Evolutionary conservation across 2,113 vertebrate species (phyloP).

Genomic region (Calyptomena viridis): DNA sequence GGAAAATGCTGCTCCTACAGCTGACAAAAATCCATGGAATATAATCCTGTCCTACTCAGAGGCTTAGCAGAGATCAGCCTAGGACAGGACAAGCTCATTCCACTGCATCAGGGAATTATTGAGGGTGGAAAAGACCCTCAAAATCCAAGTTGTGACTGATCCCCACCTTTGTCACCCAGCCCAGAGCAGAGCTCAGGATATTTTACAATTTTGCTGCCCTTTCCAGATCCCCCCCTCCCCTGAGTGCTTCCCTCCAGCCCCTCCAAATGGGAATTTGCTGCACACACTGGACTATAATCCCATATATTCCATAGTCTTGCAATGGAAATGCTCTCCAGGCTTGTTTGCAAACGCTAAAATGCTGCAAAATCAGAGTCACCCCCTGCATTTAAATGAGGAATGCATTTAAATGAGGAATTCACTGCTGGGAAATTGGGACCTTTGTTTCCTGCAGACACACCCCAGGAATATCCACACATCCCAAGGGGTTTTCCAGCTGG

Average conservation of each 20-base stretch:
- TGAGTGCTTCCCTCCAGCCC: background rate
- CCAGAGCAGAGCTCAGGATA: background rate
- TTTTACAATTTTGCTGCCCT: background rate
- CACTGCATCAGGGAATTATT: background rate
- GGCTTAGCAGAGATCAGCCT: fast-evolving
- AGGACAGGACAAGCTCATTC: background rate
- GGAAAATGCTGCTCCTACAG: background rate
- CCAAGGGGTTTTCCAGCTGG: background rate
- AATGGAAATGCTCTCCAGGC: background rate
- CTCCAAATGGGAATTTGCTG: background rate
- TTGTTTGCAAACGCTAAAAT: background rate
- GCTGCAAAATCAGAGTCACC: background rate
- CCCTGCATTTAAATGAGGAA: background rate
- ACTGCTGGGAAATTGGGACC: background rate
- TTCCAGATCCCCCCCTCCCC: background rate
- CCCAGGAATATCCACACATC: background rate
- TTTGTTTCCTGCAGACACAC: background rate
- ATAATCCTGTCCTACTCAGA: too few species aligned
- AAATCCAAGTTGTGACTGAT: background rate
- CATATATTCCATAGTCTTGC: background rate
- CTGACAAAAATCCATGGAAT: background rate
- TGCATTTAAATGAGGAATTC: background rate
- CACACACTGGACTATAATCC: background rate
- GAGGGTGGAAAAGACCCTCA: background rate
- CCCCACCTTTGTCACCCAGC: background rate